Evolutionary conservation across 2,797 vertebrate species (phyloP).

Genomic region (Pitangus sulphuratus): DNA sequence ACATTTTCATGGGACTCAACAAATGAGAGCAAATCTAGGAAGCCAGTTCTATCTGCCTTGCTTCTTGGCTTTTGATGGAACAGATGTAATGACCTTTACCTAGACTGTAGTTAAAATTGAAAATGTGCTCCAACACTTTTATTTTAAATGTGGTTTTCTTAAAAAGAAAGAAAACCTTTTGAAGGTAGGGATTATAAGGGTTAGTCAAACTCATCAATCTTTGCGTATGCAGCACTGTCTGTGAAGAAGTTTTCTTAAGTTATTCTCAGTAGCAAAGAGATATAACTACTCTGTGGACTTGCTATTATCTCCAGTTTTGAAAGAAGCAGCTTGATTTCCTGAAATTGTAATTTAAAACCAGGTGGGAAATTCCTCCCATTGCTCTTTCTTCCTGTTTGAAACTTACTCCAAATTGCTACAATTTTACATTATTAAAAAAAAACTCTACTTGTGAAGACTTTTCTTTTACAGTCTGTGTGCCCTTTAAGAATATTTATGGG

Average conservation of each 20-base stretch:
- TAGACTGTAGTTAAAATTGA: not conserved
- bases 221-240: not conserved
- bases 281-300: not conserved
- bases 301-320: not conserved
- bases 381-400: constrained; percentile 2
- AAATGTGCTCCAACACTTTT: not conserved
- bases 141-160: not conserved
- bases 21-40: not conserved
- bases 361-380: not conserved
- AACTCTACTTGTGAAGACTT: not conserved
- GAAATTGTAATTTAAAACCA: constrained; percentile 13
- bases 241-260: not conserved
- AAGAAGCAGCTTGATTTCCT: constrained; percentile 5
- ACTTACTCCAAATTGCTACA: not conserved
- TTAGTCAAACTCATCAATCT: not conserved
- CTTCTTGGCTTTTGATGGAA: not conserved
- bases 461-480: not conserved
- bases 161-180: not conserved
- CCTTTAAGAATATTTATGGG: constrained; percentile 28
- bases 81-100: not conserved
- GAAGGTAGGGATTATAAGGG: not conserved
- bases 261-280: not conserved
- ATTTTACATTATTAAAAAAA: not conserved
- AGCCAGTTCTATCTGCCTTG: not conserved
- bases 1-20: not conserved